Evolutionary conservation across 2,888 invertebrate species (phyloP), one percentile per base, ranked within the genome.

Genomic region (Heliconius charithonia): DNA sequence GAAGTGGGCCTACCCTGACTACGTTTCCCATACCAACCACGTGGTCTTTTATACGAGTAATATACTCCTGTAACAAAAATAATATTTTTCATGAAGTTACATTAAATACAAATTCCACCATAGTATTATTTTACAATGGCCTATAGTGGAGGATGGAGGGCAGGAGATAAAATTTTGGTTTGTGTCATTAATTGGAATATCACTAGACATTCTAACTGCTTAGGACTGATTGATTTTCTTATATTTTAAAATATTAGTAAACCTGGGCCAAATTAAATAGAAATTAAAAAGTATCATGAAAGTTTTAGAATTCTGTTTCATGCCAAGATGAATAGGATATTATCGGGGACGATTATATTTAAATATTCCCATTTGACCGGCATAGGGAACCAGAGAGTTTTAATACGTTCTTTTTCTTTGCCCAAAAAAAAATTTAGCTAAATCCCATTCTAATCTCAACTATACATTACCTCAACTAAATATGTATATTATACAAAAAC

Each of bases 1-100:
- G 95, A 81, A 91, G 91, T 10, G 95, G 95, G 9, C 95, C 95
- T 79, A 96, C 95, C 89, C 97, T 91, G 4, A 96, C 96, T 19
- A 97, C 97, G 87, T 95, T 96, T 76, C 97, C 97, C 94, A 97
- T 97, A 9, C 97, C 97, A 25, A 97, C 96, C 79, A 96, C 97
- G 89, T 97, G 96, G 75, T 96, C 96, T 83, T 97, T 96, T 84
- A 97, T 95, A 79, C 94, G 92, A 7, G 93, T 92, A 71, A 95
- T 94, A 84, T 95, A 95, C 89, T 95, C 95, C 94, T 95, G 89
- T 73, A 90, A 86, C 82, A 80, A 79, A 77, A 79, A 75, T 79
- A 56, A 72, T 65, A 65, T 56, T n/a, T 66, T 25, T 56, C 22
- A 59, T 59, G 3, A 59, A 59, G 4, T 59, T 10, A 59, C 6